phyloP scores from a whole-genome alignment of 2,113 vertebrate genomes.

The Regulus satrapa region DNA sequence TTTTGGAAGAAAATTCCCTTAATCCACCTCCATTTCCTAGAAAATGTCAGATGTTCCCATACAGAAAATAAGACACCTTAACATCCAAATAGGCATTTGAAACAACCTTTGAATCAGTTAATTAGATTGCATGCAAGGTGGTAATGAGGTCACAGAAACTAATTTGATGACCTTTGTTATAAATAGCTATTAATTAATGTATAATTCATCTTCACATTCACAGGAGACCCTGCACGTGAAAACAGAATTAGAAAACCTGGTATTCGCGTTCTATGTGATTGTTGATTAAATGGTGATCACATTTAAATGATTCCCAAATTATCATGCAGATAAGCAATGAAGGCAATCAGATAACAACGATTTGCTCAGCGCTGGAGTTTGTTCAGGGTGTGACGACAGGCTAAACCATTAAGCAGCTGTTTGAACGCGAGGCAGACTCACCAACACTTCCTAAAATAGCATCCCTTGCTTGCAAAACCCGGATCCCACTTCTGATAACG shows the following conservation, averaged over 20 bases:
- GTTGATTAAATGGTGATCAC: not conserved
- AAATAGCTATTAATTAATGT: conserved; percentile 30
- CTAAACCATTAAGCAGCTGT: not conserved
- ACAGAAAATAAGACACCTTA: not conserved
- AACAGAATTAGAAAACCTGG: conserved; percentile 1
- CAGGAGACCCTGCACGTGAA: not conserved
- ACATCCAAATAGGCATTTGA: not conserved
- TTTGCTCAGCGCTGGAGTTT: not conserved
- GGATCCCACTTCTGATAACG: not conserved
- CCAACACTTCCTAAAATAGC: not conserved
- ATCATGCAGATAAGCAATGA: not conserved
- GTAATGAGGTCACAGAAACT: conserved; percentile 34
- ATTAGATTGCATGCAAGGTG: not conserved
- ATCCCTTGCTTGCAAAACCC: not conserved
- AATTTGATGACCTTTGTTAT: conserved; percentile 34
- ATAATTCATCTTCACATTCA: conserved; percentile 7
- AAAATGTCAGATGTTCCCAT: not conserved
- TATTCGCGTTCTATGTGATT: not conserved
- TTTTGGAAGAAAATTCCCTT: not conserved
- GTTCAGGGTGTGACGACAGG: not conserved
- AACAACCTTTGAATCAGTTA: conserved; percentile 10
- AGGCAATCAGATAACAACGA: conserved; percentile 13
- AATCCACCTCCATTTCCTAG: not conserved
- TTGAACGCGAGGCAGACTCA: not conserved
- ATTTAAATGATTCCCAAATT: not conserved